phyloP scores from a whole-genome alignment of 35 echinoderm and acorn worm species.

The Apostichopus japonicus region DNA sequence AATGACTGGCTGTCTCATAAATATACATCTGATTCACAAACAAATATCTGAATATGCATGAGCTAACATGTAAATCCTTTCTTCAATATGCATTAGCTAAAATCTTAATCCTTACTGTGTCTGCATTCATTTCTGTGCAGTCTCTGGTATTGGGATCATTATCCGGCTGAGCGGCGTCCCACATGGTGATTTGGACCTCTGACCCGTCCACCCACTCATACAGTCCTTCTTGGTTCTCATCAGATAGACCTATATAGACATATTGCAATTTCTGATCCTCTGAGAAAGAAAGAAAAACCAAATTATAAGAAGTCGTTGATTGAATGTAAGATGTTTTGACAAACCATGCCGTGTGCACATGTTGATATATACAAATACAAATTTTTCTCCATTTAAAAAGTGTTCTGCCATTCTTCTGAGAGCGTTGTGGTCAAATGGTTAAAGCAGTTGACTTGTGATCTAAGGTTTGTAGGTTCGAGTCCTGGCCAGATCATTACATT shows the following conservation, averaged over 20 bases:
- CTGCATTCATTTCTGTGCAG: slow-evolving; percentile 68
- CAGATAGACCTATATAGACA: slow-evolving; percentile 80
- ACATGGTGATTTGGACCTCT: slow-evolving; percentile 72
- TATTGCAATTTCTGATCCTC: slow-evolving; percentile 15
- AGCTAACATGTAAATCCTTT: no score
- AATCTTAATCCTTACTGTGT: slow-evolving; percentile 42
- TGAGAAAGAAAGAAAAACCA: background rate
- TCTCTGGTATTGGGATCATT: slow-evolving; percentile 71
- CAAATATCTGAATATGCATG: no score
- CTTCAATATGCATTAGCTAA: no score
- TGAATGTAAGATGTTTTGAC: no score
- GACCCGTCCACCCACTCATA: slow-evolving; percentile 84
- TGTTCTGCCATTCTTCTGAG: no score
- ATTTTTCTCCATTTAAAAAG: no score
- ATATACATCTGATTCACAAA: no score
- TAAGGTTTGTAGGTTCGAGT: no score
- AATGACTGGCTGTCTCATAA: no score
- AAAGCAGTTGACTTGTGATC: no score
- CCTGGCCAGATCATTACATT: no score
- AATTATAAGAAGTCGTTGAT: background rate
- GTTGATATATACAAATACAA: background rate
- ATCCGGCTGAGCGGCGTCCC: slow-evolving; percentile 74
- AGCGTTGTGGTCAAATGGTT: no score
- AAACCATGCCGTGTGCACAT: background rate
- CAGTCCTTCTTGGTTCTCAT: slow-evolving; percentile 53